A percentile compares a stretch with the other conserved stretches of the same genome.
These are phyloP conservation scores for Rhinophrynus dorsalis DNA, from an alignment of 2,797 vertebrate genomes.

Conservation along the genomic window DNA sequence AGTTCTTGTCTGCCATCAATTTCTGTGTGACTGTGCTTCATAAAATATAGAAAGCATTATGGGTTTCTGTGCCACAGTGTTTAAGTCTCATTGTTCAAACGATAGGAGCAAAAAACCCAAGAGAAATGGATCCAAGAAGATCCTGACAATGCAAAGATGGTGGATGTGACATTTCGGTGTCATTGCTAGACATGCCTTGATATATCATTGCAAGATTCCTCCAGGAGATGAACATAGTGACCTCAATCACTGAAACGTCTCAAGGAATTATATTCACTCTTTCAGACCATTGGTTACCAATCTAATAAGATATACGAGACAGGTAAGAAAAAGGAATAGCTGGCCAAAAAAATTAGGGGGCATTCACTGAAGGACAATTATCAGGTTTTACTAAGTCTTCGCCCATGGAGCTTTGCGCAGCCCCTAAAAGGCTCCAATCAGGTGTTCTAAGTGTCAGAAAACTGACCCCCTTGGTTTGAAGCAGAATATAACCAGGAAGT, in stretches of 20 bases:
- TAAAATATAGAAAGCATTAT: slow-evolving; percentile 27
- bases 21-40: slow-evolving; percentile 9
- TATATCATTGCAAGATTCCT: slow-evolving; percentile 8
- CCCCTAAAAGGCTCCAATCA: too few species aligned
- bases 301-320: slow-evolving; percentile 11
- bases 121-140: slow-evolving; percentile 36
- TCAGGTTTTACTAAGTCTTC: too few species aligned
- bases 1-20: too few species aligned
- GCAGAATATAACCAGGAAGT: too few species aligned
- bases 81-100: slow-evolving; percentile 9
- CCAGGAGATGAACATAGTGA: slow-evolving; percentile 19
- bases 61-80: not conserved
- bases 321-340: too few species aligned
- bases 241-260: slow-evolving; percentile 43
- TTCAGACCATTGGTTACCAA: slow-evolving; percentile 5
- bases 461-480: too few species aligned
- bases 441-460: too few species aligned
- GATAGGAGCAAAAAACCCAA: not conserved
- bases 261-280: slow-evolving; percentile 34
- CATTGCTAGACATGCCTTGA: slow-evolving; percentile 5
- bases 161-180: slow-evolving; percentile 12
- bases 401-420: too few species aligned
- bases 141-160: slow-evolving; percentile 35
- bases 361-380: too few species aligned
- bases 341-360: too few species aligned